phyloP scores from a whole-genome alignment of 1,140 invertebrate species.

The Drosophila athabasca region DNA sequence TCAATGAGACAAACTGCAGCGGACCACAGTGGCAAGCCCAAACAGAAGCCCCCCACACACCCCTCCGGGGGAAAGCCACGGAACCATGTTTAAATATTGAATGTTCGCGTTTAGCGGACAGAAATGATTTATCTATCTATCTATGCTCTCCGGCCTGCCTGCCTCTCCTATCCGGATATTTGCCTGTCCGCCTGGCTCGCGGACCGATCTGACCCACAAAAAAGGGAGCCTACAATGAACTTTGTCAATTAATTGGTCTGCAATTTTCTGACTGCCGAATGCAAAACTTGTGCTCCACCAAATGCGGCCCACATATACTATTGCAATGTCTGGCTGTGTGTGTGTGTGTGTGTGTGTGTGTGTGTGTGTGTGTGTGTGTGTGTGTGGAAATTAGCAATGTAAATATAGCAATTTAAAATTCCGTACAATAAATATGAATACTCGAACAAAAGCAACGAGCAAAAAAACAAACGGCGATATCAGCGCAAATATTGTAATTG shows the following conservation, averaged over 20 bases:
- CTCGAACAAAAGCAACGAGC: constrained; percentile 52
- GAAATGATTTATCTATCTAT: constrained; percentile 39
- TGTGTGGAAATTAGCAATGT: constrained; percentile 79
- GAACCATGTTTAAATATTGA: constrained; percentile 72
- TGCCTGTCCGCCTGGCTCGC: neutral
- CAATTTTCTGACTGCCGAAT: constrained; percentile 36
- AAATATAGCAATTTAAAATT: constrained; percentile 82
- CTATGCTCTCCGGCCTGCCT: neutral
- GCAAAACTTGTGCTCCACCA: constrained; percentile 22
- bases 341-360: constrained; percentile 57
- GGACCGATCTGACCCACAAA: constrained; percentile 14
- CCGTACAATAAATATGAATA: constrained; percentile 80
- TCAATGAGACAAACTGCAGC: constrained; percentile 38
- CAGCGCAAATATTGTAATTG: constrained; percentile 72
- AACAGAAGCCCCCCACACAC: constrained; percentile 29
- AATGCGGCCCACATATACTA: constrained; percentile 16
- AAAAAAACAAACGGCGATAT: constrained; percentile 79
- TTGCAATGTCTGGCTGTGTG: constrained; percentile 9
- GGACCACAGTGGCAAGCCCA: constrained; percentile 46
- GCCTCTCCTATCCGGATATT: neutral
- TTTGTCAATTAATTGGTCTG: constrained; percentile 79
- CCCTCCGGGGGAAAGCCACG: constrained; percentile 7
- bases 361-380: constrained; percentile 41
- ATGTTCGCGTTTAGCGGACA: constrained; percentile 58
- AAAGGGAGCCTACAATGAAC: constrained; percentile 69